A percentile compares a stretch with the other conserved stretches of the same genome.
Evolutionary conservation across 2,888 invertebrate species (phyloP).

Genomic region (Scaptomyza tumidula): DNA sequence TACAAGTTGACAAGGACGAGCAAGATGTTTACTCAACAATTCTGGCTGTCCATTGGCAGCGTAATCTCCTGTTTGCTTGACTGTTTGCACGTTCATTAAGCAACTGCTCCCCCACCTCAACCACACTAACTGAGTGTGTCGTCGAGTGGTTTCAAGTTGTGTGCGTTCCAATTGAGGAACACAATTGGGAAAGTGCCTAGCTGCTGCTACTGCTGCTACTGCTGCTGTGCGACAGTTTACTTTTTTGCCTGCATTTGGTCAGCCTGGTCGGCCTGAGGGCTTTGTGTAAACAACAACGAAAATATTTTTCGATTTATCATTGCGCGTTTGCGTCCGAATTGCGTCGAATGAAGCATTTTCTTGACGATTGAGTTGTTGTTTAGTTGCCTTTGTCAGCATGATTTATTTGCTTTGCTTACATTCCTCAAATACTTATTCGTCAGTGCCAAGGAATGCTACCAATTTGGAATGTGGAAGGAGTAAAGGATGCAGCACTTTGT

Average conservation of each 20-base stretch:
- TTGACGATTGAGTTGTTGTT: conserved; percentile 57
- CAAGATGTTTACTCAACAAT: conserved; percentile 66
- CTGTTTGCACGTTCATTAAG: conserved; percentile 75
- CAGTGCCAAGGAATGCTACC: conserved; percentile 37
- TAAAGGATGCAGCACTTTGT: conserved; percentile 15
- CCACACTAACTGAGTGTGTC: conserved; percentile 3
- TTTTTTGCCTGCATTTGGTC: conserved; percentile 21
- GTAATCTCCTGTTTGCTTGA: conserved; percentile 68
- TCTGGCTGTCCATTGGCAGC: conserved; percentile 54
- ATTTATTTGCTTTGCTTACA: conserved; percentile 64
- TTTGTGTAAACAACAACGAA: conserved; percentile 70
- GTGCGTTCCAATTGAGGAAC: conserved; percentile 49
- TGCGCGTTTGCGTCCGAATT: conserved; percentile 48
- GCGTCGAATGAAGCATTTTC: conserved; percentile 31
- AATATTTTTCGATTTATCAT: conserved; percentile 76
- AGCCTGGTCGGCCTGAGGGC: conserved; percentile 33
- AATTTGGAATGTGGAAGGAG: conserved; percentile 14
- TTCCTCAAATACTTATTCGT: conserved; percentile 17
- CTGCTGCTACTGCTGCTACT: not conserved
- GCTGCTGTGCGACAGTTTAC: conserved; percentile 36
- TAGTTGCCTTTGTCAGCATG: conserved; percentile 55
- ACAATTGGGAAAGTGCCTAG: conserved; percentile 12
- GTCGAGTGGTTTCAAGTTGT: conserved; percentile 44
- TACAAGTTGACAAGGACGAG: conserved; percentile 48
- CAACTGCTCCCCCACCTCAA: conserved; percentile 22